Evolutionary conservation across 2,888 invertebrate species (phyloP), one percentile per base, ranked within the genome.

Genomic region (Dryomyza anilis): DNA sequence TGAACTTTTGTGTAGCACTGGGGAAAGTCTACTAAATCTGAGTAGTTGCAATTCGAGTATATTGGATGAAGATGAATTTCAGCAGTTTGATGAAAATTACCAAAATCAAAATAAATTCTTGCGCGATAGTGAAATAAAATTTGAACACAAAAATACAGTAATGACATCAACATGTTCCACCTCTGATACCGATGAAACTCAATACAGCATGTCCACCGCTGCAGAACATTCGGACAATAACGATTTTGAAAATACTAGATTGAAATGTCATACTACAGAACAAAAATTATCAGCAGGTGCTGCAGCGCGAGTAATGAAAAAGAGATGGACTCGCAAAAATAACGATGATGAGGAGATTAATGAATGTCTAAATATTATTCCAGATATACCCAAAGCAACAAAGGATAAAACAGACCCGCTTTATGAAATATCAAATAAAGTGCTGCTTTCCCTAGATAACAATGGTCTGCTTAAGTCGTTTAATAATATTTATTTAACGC

Each of bases 381-480:
- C n/a, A n/a, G n/a, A n/a, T n/a, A n/a, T n/a, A n/a, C n/a, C 3
- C 5, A 43, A 39, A 39, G 27, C 19, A 7, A 25, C 39, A n/a
- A 23, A 23, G 12, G 39, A 23, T n/a, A n/a, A n/a, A n/a, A n/a
- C n/a, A n/a, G n/a, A n/a, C n/a, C n/a, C n/a, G n/a, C n/a, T n/a
- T n/a, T n/a, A n/a, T n/a, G n/a, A n/a, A n/a, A n/a, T n/a, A n/a
- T n/a, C n/a, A n/a, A n/a, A n/a, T n/a, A n/a, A n/a, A n/a, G n/a
- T n/a, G n/a, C n/a, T n/a, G n/a, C n/a, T n/a, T n/a, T n/a, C n/a
- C n/a, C n/a, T 67, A 21, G 60, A 70, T 56, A 81, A 81, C 63
- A 81, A 81, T 71, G 69, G 67, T 29, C 71, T 80, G 64, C 67
- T 82, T 27, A 63, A 71, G 46, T 76, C 81, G 27, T 82, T 82